Base-by-base conservation (phyloP, 2,888 invertebrate genomes). In the Tanytarsus gracilentus region DNA sequence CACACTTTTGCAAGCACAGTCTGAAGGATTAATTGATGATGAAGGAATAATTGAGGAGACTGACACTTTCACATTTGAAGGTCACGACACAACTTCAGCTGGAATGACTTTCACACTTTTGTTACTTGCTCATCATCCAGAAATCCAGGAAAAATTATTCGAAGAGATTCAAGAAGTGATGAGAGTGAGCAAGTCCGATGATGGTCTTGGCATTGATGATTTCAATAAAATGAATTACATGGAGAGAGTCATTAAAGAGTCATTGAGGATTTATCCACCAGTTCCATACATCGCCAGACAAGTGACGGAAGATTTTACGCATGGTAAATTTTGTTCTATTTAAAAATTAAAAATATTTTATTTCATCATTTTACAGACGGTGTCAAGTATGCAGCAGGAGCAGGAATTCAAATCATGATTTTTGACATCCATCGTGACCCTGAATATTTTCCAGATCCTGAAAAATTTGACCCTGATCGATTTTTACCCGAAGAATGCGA, bases 361-460 rank as follows among this genome's bases (percentile, higher is more conserved):
- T 30, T 29, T 30, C 6, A 4, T 4, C 23, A 8, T 14, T 44
- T 44, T 9, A 2, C 21, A 44, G 55, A 61, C 33, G 49, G 61
- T 27, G 62, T 71, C 3, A 65, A 69, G 1, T 65, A 85, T 53
- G 83, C 84, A 0, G 70, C 71, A 26, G 75, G 75, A 4, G 70
- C 76, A 0, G 68, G 72, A n/a, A 73, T 79, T 1, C 78, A 78
- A 64, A 71, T 85, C 8, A 77, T 78, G 40, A 79, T 83, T n/a
- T 81, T 72, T 65, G 81, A 83, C 65, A 66, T 84, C 7, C 62
- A 64, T 36, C 55, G 65, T 25, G 56, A 62, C 55, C 63, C 64
- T 14, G 58, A 61, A 33, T 26, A 62, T 16, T 65, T 64, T 48
- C 56, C 59, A 1, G 62, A 64, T 18, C 65, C 65, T 6, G 62